A percentile compares a stretch with the other conserved stretches of the same genome.
These are phyloP conservation scores for Seriola dumerili DNA, from an alignment of 2,113 vertebrate species.

Conservation along the genomic window DNA sequence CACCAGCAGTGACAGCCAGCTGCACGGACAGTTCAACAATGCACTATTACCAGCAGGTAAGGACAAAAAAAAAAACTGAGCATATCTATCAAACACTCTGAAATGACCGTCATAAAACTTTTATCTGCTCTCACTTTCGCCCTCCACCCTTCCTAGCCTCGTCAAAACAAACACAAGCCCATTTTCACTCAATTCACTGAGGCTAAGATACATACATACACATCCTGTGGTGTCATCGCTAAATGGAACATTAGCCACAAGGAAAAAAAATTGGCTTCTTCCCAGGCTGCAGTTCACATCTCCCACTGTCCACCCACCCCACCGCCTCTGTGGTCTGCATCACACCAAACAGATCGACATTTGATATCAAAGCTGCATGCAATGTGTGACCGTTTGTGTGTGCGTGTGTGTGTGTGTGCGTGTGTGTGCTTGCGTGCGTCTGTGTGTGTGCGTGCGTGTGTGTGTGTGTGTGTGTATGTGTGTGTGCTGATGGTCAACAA, in stretches of 20 bases:
- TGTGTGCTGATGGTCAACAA: not conserved
- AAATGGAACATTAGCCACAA: constrained; percentile 54
- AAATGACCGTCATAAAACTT: constrained; percentile 1
- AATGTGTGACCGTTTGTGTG: not conserved
- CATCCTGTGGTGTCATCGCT: constrained; percentile 59
- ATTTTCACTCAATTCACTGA: constrained; percentile 14
- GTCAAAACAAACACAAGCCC: constrained; percentile 55
- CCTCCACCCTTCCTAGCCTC: constrained; percentile 17
- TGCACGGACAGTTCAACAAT: constrained; percentile 73
- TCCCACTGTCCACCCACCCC: constrained; percentile 37
- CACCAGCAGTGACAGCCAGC: constrained; percentile 70
- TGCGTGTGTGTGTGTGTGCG: constrained; percentile 1
- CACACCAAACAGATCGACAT: constrained; percentile 38
- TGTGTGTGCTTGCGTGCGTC: not conserved
- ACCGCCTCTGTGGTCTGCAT: constrained; percentile 33
- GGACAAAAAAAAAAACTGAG: constrained; percentile 7
- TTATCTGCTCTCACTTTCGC: constrained; percentile 26
- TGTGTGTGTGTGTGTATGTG: constrained; percentile 5
- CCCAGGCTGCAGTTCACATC: constrained; percentile 40
- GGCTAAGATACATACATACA: constrained; percentile 42
- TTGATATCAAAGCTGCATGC: constrained; percentile 38
- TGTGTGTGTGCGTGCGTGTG: too few species aligned
- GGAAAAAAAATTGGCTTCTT: constrained; percentile 48
- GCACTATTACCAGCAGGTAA: constrained; percentile 86
- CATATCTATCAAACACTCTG: not conserved